Conservation (phyloP, 92 coral and sea anemone species). For the Zoanthus solanderi region DNA sequence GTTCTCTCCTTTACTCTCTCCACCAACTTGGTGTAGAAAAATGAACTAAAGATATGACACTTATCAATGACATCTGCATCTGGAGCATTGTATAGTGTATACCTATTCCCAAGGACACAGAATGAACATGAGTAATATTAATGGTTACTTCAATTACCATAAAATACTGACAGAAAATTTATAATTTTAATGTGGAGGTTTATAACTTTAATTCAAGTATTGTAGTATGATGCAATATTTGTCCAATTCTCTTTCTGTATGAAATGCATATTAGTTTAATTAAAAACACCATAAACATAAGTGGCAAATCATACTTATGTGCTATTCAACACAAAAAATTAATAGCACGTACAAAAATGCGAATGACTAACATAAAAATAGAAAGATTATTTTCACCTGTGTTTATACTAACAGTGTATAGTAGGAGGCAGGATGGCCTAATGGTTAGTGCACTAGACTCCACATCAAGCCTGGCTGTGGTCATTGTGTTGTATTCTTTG, state of each 20-base stretch:
- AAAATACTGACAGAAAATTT: neutral
- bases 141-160: neutral
- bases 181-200: neutral
- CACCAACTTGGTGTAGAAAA: conserved; percentile 48
- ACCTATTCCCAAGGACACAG: conserved; percentile 35
- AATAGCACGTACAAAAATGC: neutral
- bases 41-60: conserved; percentile 59
- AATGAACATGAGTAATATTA: neutral
- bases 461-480: neutral
- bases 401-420: neutral
- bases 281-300: too few species aligned
- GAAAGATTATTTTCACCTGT: neutral
- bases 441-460: neutral
- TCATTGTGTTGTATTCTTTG: neutral
- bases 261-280: neutral
- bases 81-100: conserved; percentile 27
- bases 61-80: conserved; percentile 35
- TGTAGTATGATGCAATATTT: neutral
- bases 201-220: neutral
- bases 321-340: neutral
- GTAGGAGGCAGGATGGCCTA: neutral
- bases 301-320: too few species aligned
- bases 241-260: neutral
- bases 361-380: neutral
- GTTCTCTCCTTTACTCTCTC: conserved; percentile 39